phyloP scores from a whole-genome alignment of 2,888 invertebrate genomes.

The Stenurella melanura region DNA sequence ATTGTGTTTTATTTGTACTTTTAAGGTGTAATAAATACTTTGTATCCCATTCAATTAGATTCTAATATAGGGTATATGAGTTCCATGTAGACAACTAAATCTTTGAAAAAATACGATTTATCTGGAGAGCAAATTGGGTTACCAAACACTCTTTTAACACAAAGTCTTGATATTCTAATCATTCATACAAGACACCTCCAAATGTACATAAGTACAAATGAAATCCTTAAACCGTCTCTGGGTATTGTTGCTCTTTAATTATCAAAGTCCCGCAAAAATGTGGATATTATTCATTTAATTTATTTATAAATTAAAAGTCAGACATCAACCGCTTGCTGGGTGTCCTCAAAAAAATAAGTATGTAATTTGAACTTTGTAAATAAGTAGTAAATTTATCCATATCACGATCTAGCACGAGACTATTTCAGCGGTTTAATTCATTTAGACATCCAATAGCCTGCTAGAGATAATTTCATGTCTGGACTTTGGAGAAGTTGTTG shows the following conservation, averaged over 20 bases:
- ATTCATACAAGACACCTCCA: too few species aligned
- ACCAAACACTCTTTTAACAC: too few species aligned
- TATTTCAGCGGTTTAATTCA: not conserved
- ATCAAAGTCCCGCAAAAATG: not conserved
- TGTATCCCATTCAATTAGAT: too few species aligned
- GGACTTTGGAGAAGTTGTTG: not conserved
- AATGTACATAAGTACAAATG: too few species aligned
- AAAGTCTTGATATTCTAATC: too few species aligned
- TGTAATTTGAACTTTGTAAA: not conserved
- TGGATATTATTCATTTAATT: not conserved
- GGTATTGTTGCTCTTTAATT: not conserved
- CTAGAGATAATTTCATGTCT: not conserved
- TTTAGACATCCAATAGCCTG: not conserved
- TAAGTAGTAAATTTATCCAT: not conserved
- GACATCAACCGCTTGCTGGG: not conserved
- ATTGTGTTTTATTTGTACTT: too few species aligned
- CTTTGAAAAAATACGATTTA: too few species aligned
- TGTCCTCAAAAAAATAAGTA: not conserved
- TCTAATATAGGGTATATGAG: too few species aligned
- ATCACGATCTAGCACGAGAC: conserved; percentile 2
- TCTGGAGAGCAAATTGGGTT: too few species aligned
- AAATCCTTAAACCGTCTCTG: not conserved
- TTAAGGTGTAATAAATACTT: too few species aligned
- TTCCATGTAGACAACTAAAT: too few species aligned
- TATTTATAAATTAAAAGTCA: not conserved